Base-by-base conservation (phyloP, 1,140 invertebrate genomes). In the Diabrotica undecimpunctata region DNA sequence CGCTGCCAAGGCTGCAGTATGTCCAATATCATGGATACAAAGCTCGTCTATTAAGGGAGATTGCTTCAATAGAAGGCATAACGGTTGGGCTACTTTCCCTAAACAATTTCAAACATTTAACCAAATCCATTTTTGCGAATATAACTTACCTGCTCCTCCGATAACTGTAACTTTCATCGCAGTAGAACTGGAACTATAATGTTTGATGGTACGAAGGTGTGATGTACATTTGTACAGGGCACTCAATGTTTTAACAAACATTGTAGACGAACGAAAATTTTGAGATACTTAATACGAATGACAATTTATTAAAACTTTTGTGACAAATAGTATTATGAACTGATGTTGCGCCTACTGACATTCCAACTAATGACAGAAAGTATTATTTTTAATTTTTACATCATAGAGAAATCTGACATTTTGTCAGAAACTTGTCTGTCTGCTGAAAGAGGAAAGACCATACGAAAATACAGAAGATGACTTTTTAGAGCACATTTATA, bases 11-110 rank as follows among this genome's bases (percentile, higher is more conserved):
- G 82, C 81, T 12, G 77, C 76, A 5, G 81, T 80, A 5, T 80
- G 72, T 37, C 75, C 75, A 8, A 79, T 71, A 72, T 87, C 85
- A 62, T 84, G 85, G 13, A 87, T 65, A 38, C 84, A 82, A 66
- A 87, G 75, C 75, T 87, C 85, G 64, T 87, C 85, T 59, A 87
- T 79, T 57, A 86, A 69, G 4, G 82, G 79, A 38, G 83, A 85
- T 70, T 85, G 85, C 71, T 87, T 87, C 41, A 87, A 67, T 61
- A 85, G 77, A 52, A 87, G 71, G 5, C 84, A 81, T 55, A 86
- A 68, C 5, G 82, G 79, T 65, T 83, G 80, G 11, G 82, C 83
- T 52, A 74, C 65, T 58, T 69, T 72, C 25, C 73, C 74, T 75
- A 52, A 65, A 25, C 1, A 25, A 25, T 2, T 25, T 25, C 1